These are phyloP conservation scores for Seira musarum DNA, from an alignment of 2,888 invertebrate species.

Conservation along the genomic window DNA sequence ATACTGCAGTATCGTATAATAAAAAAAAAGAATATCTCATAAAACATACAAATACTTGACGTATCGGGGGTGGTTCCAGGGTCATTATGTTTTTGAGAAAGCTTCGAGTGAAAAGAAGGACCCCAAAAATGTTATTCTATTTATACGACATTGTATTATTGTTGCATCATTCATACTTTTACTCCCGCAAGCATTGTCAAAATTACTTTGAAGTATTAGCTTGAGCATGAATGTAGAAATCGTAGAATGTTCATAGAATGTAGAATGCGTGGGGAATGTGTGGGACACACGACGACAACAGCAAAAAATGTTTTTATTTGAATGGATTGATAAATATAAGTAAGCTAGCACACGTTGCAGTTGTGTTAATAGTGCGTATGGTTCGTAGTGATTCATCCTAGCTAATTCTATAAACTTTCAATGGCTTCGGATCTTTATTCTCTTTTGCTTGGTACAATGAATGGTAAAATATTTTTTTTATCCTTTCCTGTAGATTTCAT, in stretches of 20 bases:
- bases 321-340: not conserved
- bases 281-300: slow-evolving; percentile 52
- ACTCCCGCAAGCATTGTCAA: slow-evolving; percentile 20
- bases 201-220: not conserved
- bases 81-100: slow-evolving; percentile 50
- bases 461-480: not conserved
- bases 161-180: not conserved
- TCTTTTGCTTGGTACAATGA: not conserved
- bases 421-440: not conserved
- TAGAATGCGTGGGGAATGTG: slow-evolving; percentile 34
- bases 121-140: slow-evolving; percentile 3
- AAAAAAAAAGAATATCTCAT: slow-evolving; percentile 32
- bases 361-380: not conserved
- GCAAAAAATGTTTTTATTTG: not conserved
- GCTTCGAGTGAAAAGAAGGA: slow-evolving; percentile 32
- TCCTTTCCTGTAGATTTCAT: no score
- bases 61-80: slow-evolving; percentile 44
- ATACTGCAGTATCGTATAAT: no score
- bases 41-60: slow-evolving; percentile 59
- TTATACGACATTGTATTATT: slow-evolving; percentile 13
- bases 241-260: not conserved
- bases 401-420: not conserved
- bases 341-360: not conserved
- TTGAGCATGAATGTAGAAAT: slow-evolving; percentile 6
- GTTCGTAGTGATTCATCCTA: not conserved